Base-by-base conservation (phyloP, 2,797 vertebrate species). In the Pogonophryne albipinna region DNA sequence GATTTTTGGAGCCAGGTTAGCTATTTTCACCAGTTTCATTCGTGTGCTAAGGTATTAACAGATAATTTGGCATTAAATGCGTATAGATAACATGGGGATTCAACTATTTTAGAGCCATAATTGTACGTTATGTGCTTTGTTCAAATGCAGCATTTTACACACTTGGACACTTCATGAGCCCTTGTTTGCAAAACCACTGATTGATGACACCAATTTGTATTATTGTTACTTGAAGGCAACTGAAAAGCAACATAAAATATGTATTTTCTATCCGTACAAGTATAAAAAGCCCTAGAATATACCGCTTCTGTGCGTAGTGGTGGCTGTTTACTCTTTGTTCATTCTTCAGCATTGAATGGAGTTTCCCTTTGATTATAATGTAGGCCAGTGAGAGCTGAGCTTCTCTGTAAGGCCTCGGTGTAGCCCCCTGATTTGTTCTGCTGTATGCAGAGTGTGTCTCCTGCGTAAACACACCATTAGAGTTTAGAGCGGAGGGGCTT, bases 391-490 rank as follows among this genome's bases (percentile, higher is more conserved):
- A 61, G 57, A 75, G n/a, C 41, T n/a, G 63, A 61, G 62, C 65
- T 73, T 72, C 38, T 17, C 53, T 53, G 45, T 53, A 44, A 78
- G 74, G 79, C 57, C 58, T 70, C 50, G 4, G 63, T 46, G 57
- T 65, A 69, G 31, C 20, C 19, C 27, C 44, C 14, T 6, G 71
- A 85, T 88, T 84, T 85, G 69, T 80, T 85, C 23, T 62, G 61
- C 80, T 81, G 67, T 72, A 81, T 86, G 79, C 82, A 73, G 63
- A 73, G 81, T 81, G 77, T 85, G 85, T 85, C 83, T 85, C 78
- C 80, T 70, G 72, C 70, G 44, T 79, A 76, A 89, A 87, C 76
- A 85, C 59, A 62, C 83, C 65, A 66, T 87, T 84, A 75, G 57
- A 80, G 81, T 88, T 79, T 65, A 59, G 66, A 89, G 87, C 80